A percentile compares a stretch with the other conserved stretches of the same genome.
These are phyloP conservation scores for Thermophis baileyi DNA, from an alignment of 2,113 vertebrate genomes.

Conservation along the genomic window DNA sequence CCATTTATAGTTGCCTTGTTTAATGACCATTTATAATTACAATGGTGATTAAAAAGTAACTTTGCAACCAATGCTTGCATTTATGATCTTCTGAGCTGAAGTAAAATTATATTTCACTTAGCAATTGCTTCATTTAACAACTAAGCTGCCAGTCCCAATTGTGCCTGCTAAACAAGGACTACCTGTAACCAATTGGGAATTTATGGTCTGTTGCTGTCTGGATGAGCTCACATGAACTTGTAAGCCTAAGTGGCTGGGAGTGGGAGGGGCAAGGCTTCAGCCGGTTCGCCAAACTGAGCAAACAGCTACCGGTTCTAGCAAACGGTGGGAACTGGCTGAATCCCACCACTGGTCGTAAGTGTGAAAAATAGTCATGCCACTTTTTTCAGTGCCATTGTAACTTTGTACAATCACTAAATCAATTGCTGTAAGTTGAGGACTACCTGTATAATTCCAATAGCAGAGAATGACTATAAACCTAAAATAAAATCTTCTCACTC, in stretches of 20 bases:
- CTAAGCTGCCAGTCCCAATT: neutral
- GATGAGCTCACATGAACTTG: neutral
- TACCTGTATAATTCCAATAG: neutral
- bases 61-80: neutral
- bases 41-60: neutral
- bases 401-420: too few relatives aligned
- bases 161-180: neutral
- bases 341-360: neutral
- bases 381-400: neutral
- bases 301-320: too few relatives aligned
- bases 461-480: neutral
- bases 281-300: too few relatives aligned
- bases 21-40: neutral
- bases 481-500: conserved; percentile 10
- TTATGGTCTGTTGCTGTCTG: neutral
- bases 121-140: neutral
- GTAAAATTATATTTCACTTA: neutral
- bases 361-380: neutral
- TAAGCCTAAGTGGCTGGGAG: neutral
- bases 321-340: too few relatives aligned
- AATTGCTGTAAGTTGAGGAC: too few relatives aligned
- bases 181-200: neutral
- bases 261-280: too few relatives aligned
- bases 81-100: neutral
- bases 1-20: too few relatives aligned